Percentiles rank a stretch among this genome's conserved stretches.
Evolutionary conservation across 2,797 vertebrate species (phyloP).

Genomic region (Malurus leucopterus): DNA sequence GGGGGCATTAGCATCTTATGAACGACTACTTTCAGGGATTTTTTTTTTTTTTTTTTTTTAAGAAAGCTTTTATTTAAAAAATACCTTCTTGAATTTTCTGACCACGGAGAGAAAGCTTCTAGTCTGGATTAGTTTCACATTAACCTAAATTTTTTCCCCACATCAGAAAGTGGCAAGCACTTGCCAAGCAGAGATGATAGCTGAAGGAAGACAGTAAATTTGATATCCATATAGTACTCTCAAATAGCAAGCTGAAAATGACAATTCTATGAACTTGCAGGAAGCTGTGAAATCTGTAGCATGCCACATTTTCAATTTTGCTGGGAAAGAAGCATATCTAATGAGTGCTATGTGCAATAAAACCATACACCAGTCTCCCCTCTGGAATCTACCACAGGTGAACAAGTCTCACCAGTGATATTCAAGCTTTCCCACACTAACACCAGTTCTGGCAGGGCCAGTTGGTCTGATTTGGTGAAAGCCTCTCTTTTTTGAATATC

Average conservation of each 20-base stretch:
- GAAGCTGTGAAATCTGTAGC: not conserved
- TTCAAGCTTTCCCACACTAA: not conserved
- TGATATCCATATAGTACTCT: not conserved
- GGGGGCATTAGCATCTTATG: constrained; percentile 8
- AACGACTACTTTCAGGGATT: not conserved
- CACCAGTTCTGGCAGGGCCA: not conserved
- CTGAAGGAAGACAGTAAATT: not conserved
- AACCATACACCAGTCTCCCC: not conserved
- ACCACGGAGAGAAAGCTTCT: not conserved
- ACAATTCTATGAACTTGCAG: not conserved
- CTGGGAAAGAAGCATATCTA: not conserved
- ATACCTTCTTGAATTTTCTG: not conserved
- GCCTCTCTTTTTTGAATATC: not conserved
- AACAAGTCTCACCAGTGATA: not conserved
- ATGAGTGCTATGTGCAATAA: not conserved
- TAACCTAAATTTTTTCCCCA: not conserved
- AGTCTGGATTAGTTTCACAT: not conserved
- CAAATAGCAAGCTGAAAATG: not conserved
- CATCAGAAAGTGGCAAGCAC: not conserved
- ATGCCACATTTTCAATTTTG: not conserved
- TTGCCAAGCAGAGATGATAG: not conserved
- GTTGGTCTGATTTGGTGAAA: not conserved
- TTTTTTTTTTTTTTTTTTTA: not conserved
- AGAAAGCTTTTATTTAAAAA: not conserved
- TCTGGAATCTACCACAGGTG: not conserved